These are phyloP conservation scores for Leuciscus waleckii DNA, from an alignment of 2,797 vertebrate species.

Conservation along the genomic window DNA sequence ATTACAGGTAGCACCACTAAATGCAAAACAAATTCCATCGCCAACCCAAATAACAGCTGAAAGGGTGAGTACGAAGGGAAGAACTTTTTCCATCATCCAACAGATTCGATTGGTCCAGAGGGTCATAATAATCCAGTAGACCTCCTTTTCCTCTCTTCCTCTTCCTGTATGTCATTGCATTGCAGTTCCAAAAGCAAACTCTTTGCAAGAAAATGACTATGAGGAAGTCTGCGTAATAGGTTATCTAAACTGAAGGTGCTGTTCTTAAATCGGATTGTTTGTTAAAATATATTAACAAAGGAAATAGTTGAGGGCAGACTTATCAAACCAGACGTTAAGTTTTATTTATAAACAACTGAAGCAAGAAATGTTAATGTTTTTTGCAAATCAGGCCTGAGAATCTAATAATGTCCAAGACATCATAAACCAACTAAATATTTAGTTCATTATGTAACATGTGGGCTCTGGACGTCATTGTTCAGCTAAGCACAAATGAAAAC, in stretches of 20 bases:
- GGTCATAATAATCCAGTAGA: not conserved
- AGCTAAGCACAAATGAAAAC: slow-evolving; percentile 14
- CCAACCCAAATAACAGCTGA: slow-evolving; percentile 24
- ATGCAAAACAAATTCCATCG: not conserved
- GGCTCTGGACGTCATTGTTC: not conserved
- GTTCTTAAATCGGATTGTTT: not conserved
- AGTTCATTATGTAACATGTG: not conserved
- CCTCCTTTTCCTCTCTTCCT: not conserved
- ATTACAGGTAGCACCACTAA: slow-evolving; percentile 50
- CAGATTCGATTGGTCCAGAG: not conserved
- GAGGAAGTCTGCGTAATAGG: not conserved
- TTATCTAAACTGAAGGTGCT: not conserved
- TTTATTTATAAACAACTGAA: not conserved
- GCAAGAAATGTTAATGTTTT: not conserved
- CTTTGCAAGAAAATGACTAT: not conserved
- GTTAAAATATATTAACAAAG: not conserved
- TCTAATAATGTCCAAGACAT: not conserved
- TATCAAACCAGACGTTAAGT: not conserved
- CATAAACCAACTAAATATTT: not conserved
- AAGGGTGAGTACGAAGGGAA: not conserved
- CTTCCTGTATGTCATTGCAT: not conserved
- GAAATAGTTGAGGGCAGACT: not conserved
- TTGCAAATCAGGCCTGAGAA: not conserved
- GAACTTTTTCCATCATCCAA: not conserved
- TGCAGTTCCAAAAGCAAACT: not conserved